Conservation (phyloP, 2,888 invertebrate genomes). For the Erebia ligea region DNA sequence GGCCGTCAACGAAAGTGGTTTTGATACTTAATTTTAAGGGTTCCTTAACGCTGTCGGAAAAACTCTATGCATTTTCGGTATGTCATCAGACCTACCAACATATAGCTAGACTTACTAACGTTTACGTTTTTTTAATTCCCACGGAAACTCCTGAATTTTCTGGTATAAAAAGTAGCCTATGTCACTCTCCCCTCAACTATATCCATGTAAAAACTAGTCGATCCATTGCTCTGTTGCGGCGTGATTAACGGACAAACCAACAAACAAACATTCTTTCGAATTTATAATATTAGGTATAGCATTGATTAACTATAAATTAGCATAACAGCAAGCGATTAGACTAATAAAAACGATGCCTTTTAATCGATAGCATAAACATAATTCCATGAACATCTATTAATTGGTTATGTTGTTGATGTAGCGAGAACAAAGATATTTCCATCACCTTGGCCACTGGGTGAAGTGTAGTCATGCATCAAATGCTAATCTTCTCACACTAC, state of each 20-base stretch:
- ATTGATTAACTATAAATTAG: not conserved
- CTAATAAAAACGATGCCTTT: not conserved
- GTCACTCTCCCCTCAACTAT: too few species aligned
- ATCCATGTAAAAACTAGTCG: too few species aligned
- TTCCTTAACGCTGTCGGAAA: not conserved
- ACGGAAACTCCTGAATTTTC: too few species aligned
- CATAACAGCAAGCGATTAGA: not conserved
- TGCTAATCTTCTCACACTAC: constrained; percentile 9
- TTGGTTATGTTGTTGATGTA: not conserved
- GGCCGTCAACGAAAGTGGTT: constrained; percentile 21
- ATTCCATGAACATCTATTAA: not conserved
- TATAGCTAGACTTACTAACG: not conserved
- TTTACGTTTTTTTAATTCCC: not conserved
- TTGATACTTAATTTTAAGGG: constrained; percentile 1
- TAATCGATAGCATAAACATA: not conserved
- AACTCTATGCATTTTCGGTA: not conserved
- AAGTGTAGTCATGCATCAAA: constrained; percentile 6
- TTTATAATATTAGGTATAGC: too few species aligned
- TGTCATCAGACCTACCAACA: not conserved
- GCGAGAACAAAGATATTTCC: constrained; percentile 8
- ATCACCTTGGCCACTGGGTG: not conserved
- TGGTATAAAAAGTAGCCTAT: too few species aligned
- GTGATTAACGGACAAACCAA: too few species aligned
- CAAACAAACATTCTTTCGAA: not conserved
- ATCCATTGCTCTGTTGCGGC: too few species aligned